Evolutionary conservation across 37 sponge, comb jelly and placozoan species (phyloP).

Genomic region (Hormiphora californensis): DNA sequence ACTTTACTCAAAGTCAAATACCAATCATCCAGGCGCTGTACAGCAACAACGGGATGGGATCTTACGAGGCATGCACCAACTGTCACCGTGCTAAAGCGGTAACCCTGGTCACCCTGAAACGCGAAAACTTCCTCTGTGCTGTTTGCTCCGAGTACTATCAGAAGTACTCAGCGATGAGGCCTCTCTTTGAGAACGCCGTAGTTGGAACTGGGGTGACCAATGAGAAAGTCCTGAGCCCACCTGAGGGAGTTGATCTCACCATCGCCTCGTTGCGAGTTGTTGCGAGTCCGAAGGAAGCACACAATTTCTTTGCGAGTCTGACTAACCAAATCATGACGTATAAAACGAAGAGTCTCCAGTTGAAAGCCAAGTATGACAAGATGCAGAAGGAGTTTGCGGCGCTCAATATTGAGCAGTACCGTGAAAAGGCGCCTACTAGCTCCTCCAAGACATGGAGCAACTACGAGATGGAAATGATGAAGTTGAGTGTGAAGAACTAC

Average conservation of each 20-base stretch:
- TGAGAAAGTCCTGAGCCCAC: constrained; percentile 39
- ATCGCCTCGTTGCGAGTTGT: constrained; percentile 23
- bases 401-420: background rate
- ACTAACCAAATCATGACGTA: constrained; percentile 33
- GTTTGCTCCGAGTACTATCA: constrained; percentile 45
- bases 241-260: constrained; percentile 44
- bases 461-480: constrained; percentile 35
- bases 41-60: background rate
- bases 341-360: constrained; percentile 29
- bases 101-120: constrained; percentile 19
- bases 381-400: background rate
- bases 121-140: background rate
- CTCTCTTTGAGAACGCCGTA: constrained; percentile 37
- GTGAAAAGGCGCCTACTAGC: background rate
- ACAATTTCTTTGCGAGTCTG: constrained; percentile 14
- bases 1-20: constrained; percentile 45
- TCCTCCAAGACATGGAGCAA: constrained; percentile 19
- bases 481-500: background rate
- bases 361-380: background rate
- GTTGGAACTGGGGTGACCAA: constrained; percentile 44
- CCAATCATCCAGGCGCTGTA: constrained; percentile 44
- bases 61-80: constrained; percentile 15
- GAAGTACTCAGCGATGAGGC: constrained; percentile 50
- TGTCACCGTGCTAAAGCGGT: constrained; percentile 45
- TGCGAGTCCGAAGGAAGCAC: constrained; percentile 45